Evolutionary conservation across 2,113 vertebrate species (phyloP), one percentile per base, ranked within the genome.

Genomic region (Odobenus rosmarus): DNA sequence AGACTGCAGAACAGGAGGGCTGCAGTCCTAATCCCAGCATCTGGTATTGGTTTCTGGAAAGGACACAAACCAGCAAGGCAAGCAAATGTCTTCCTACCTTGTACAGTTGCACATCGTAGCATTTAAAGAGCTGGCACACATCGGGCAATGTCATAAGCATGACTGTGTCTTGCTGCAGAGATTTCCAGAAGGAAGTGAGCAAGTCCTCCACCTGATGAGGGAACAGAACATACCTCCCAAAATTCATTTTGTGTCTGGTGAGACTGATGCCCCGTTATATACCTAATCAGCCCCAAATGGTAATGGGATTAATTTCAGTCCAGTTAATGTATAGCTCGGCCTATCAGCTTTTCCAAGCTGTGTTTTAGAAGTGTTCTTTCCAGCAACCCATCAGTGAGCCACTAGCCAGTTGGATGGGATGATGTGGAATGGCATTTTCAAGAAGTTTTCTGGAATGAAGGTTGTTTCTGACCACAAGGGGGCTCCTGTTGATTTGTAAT

Each of bases 111-210:
- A 88, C 71, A 4, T 99, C 98, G 0, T 98, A 98, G 94, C 79
- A 96, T 69, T 93, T 96, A 16, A 99, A 95, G 95, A 99, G 97
- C 95, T 98, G 98, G 96, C 98, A 98, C 24, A 98, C 93, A 19
- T 99, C 98, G 61, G 98, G 96, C 59, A 98, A 62, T 3, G 98
- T 97, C 98, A 98, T 97, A 19, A 98, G 36, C 89, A 93, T 62
- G 90, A 98, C 67, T 39, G 39, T 86, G 90, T 98, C 98, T 67
- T 96, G 98, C 67, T 91, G 97, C 94, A 99, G 96, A 96, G 98
- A 98, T 31, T 97, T 98, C 98, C 99, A 99, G 97, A 99, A 99
- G 19, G 98, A 98, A 18, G 53, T 82, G 80, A 99, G 98, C 49
- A 86, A 98, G 46, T 59, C 95, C 93, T 98, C 90, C 64, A 99